Conservation (phyloP, 2,797 vertebrate genomes). For the Ctenochaetus hawaiiensis region DNA sequence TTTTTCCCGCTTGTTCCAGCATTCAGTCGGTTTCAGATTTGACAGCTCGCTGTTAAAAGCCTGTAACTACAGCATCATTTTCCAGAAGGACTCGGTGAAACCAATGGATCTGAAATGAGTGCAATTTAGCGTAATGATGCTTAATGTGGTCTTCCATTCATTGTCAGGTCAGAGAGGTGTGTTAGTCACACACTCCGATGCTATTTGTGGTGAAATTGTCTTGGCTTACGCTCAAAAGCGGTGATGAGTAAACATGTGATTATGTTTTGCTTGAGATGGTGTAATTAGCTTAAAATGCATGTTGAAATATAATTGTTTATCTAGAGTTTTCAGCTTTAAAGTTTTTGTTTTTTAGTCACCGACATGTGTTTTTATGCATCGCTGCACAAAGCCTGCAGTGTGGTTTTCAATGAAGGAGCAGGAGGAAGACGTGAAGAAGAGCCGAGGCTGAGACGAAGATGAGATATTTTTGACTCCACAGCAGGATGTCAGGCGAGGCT, state of each 20-base stretch:
- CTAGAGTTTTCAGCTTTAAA: not conserved
- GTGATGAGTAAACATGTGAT: not conserved
- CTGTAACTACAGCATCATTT: constrained; percentile 1
- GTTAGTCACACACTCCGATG: not conserved
- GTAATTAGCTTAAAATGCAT: not conserved
- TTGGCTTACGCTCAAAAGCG: not conserved
- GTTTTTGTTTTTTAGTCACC: not conserved
- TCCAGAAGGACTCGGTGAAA: not conserved
- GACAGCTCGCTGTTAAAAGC: constrained; percentile 19
- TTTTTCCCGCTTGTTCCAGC: no score
- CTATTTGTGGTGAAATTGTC: constrained; percentile 3
- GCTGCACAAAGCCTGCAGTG: constrained; percentile 10
- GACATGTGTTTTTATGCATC: not conserved
- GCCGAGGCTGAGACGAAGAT: not conserved
- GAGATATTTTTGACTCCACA: constrained; percentile 65
- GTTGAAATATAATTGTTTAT: not conserved
- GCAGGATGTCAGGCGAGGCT: constrained; percentile 37
- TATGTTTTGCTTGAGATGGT: not conserved
- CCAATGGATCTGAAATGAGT: constrained; percentile 5
- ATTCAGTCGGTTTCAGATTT: not conserved
- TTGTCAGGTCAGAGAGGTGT: constrained; percentile 3
- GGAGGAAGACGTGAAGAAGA: constrained; percentile 16
- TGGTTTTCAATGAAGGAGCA: constrained; percentile 14
- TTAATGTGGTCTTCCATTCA: constrained; percentile 8
- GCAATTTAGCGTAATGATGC: constrained; percentile 38